Evolutionary conservation across 2,888 invertebrate genomes (phyloP), one percentile per base, ranked within the genome.

Genomic region (Epinotia ramella): DNA sequence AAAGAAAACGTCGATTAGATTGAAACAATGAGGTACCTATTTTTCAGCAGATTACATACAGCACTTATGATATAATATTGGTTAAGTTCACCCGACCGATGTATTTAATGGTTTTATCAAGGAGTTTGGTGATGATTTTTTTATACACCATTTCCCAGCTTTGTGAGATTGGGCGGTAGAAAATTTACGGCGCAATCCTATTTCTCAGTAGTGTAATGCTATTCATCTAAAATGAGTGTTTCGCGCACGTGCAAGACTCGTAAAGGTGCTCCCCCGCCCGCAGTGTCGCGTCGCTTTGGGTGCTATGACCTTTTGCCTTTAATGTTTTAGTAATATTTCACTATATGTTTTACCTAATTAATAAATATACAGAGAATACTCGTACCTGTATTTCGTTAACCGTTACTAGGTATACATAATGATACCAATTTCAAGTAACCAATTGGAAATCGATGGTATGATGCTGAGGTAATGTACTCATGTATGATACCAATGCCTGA

Each of bases 171-270:
- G 46, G 20, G 11, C 28, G 18, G 28, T 71, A 33, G 11, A 71
- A 67, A 65, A 67, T 69, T 69, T 69, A 69, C 7, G n/a, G 46
- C 46, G 11, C 60, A 67, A 49, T 62, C 59, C 44, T 62, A 53
- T 56, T 62, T 70, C 69, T 59, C 71, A 67, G 68, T 73, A 84
- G 83, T 84, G 84, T 87, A 86, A 86, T 87, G 86, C 84, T 87
- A 87, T 90, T 89, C 87, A 87, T 88, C 84, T 86, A 87, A 89
- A 88, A 88, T 87, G 87, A 88, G 87, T 82, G 82, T 81, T 80
- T 81, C 80, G 83, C 81, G 86, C 88, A 89, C 89, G 87, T 88
- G 89, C 86, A 82, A 80, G 81, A 79, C 82, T 88, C 89, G 86
- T 90, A 88, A 90, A 90, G 87, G 88, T 88, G 84, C 85, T 84